Evolutionary conservation across 2,888 invertebrate genomes (phyloP), one percentile per base, ranked within the genome.

Genomic region (Mantis religiosa): DNA sequence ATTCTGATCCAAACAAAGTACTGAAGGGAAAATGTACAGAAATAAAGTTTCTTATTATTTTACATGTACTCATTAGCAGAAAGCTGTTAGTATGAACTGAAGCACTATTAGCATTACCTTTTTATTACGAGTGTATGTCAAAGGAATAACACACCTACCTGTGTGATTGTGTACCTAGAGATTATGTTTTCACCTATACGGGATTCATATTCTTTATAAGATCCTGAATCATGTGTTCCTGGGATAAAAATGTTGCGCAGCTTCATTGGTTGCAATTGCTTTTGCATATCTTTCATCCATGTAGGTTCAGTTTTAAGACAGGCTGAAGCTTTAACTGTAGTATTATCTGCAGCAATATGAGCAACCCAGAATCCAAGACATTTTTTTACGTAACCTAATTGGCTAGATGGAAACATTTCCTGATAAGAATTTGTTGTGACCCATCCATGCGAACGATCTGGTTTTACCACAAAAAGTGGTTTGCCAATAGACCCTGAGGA

Each of bases 221-320:
- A 94, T 7, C 95, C 96, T 0, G 96, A 95, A 92, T 96, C 96
- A 91, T 97, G 96, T 0, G 96, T 95, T 0, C 96, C 96, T 1
- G 96, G 96, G 91, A 96, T 94, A 90, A 96, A 95, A 7, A 96
- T 91, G 89, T 95, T 94, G 20, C 94, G 93, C 86, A 95, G 92
- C 82, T 93, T 93, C 88, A 93, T 91, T 47, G 93, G 92, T 1
- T 94, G 94, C 25, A 95, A 91, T 47, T 92, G 91, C 1, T 92
- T 90, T 81, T 92, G 93, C 91, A 93, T 92, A 14, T 95, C 93
- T 82, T 92, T 92, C 95, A 95, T 95, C 95, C 95, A 95, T 47
- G 92, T 94, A 0, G 95, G 95, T 90, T 93, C 93, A 1, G 94
- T 94, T 28, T 71, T 92, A 1, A 95, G 91, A 90, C 95, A 95